These are phyloP conservation scores for Stictocephala bisonia DNA, from an alignment of 2,888 invertebrate species.

Conservation along the genomic window DNA sequence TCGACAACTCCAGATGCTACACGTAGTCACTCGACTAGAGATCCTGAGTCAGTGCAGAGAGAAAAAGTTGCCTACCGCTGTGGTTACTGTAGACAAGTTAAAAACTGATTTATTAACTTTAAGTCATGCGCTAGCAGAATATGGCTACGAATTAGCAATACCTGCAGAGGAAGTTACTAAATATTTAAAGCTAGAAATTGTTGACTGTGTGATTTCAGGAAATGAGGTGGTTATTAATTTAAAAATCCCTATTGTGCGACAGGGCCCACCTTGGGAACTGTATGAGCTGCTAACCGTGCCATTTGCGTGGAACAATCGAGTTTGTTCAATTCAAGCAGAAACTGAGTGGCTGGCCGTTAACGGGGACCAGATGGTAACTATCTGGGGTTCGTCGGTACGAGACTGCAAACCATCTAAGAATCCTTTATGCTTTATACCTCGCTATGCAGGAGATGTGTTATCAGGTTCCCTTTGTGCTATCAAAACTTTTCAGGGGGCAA, in stretches of 20 bases:
- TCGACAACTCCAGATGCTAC: background rate
- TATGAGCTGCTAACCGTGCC: background rate
- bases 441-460: too few species aligned
- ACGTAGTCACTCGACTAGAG: constrained; percentile 4
- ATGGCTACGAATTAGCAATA: background rate
- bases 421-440: too few species aligned
- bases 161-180: background rate
- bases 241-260: background rate
- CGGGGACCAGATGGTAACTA: too few species aligned
- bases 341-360: too few species aligned
- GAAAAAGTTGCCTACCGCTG: background rate
- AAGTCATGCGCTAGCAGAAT: background rate
- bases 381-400: too few species aligned
- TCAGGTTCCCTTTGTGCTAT: too few species aligned
- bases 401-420: too few species aligned
- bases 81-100: background rate
- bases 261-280: background rate
- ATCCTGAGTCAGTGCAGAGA: background rate
- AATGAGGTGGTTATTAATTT: background rate
- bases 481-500: too few species aligned
- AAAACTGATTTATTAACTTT: background rate
- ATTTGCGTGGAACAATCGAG: background rate
- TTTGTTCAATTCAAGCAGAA: background rate
- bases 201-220: constrained; percentile 7
- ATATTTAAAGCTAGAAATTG: background rate